Evolutionary conservation across 2,888 invertebrate genomes (phyloP), one percentile per base, ranked within the genome.

Genomic region (Augiades crinisus): DNA sequence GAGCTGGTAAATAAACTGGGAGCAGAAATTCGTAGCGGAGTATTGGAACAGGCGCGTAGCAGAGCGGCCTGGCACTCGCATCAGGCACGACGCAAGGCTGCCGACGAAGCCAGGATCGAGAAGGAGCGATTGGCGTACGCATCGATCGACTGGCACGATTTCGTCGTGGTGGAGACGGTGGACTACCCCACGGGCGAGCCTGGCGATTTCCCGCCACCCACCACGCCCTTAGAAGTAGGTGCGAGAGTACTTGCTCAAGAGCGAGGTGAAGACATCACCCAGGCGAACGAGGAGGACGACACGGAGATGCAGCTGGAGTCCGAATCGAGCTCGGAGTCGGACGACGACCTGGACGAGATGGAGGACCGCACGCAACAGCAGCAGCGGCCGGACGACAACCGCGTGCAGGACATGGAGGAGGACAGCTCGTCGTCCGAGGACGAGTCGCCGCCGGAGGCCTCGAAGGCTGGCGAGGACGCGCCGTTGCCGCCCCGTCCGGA

Each of bases 71-170:
- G 99, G 99, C 94, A 97, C 51, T 95, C 96, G 41, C 98, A 98
- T 76, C 97, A 99, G 78, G 98, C 98, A 67, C 93, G 96, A 0
- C 96, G 99, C 68, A 94, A 95, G 58, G 94, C 97, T 0, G 95
- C 96, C 53, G 98, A 99, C 73, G 99, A 99, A 72, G 98, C 99
- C 58, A 96, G 98, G 68, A 91, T 97, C 5, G 99, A 99, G 79
- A 93, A 96, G 56, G 99, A 99, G 80, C 92, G 99, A 75, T 93
- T 96, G 19, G 96, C 96, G 0, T 99, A 99, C 77, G 98, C 99
- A 0, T 98, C 98, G 70, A 99, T 99, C 58, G 99, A 99, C 78
- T 99, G 99, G 99, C 99, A 99, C 77, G 99, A 99, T 81, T 99
- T 99, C 81, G 99, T 99, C 0, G 99, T 99, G 0, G 99, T 99